These are phyloP conservation scores for Chascanopsetta lugubris DNA, from an alignment of 2,113 vertebrate genomes.

Conservation along the genomic window DNA sequence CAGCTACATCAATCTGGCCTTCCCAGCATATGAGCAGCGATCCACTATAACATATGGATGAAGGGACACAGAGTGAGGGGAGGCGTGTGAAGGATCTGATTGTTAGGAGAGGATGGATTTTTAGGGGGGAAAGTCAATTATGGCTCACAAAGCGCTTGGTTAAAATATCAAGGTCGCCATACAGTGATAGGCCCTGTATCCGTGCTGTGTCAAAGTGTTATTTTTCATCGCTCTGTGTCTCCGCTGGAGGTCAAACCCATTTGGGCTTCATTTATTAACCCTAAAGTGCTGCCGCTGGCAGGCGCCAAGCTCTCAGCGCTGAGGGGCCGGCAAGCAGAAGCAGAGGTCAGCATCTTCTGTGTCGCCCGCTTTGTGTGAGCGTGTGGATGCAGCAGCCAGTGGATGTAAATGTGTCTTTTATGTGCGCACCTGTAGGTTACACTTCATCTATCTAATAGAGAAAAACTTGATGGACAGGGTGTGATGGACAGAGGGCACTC, in stretches of 20 bases:
- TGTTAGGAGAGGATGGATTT: constrained; percentile 67
- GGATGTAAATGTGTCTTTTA: not conserved
- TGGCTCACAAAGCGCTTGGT: constrained; percentile 68
- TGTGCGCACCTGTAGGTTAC: constrained; percentile 5
- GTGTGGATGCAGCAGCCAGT: not conserved
- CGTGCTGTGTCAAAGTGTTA: constrained; percentile 70
- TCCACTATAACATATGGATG: constrained; percentile 42
- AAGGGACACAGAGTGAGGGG: constrained; percentile 17
- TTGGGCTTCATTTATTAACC: constrained; percentile 78
- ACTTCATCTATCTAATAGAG: constrained; percentile 56
- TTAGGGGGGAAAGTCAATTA: constrained; percentile 72
- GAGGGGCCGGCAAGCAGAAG: constrained; percentile 26
- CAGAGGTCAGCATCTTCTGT: constrained; percentile 27
- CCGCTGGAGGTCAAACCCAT: constrained; percentile 74
- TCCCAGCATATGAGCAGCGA: constrained; percentile 48
- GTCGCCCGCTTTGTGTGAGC: not conserved
- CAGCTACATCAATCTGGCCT: constrained; percentile 61
- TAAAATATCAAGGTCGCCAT: constrained; percentile 77
- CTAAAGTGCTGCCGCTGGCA: constrained; percentile 70
- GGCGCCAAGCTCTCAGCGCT: constrained; percentile 31
- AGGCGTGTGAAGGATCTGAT: constrained; percentile 48
- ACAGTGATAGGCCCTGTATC: constrained; percentile 53
- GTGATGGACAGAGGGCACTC: constrained; percentile 42
- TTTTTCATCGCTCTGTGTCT: constrained; percentile 75
- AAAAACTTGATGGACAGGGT: constrained; percentile 9